phyloP scores from a whole-genome alignment of 1,140 invertebrate species.

The Calliopsis andreniformis region DNA sequence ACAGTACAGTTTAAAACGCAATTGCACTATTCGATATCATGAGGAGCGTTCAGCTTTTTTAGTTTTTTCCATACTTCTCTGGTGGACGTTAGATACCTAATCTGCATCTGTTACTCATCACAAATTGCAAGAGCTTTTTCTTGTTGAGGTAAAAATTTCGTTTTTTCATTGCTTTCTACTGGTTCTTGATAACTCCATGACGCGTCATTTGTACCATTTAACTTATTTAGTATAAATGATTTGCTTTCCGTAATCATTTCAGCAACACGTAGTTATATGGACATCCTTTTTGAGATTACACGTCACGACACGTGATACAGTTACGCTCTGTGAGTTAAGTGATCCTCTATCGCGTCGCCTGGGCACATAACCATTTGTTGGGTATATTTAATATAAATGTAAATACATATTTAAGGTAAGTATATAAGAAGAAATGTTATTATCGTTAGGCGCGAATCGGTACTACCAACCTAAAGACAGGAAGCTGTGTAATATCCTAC shows the following conservation, averaged over 20 bases:
- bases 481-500: too few species aligned
- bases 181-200: slow-evolving; percentile 2
- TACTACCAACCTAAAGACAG: too few species aligned
- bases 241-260: not conserved
- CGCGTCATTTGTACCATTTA: not conserved
- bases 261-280: not conserved
- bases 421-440: too few species aligned
- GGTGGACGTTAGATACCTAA: not conserved
- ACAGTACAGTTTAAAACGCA: not conserved
- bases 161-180: not conserved
- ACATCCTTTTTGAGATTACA: not conserved
- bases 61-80: not conserved
- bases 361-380: too few species aligned
- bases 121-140: not conserved
- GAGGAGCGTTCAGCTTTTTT: not conserved
- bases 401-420: too few species aligned
- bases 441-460: too few species aligned
- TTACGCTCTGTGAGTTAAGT: too few species aligned
- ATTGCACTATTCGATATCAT: not conserved
- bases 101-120: not conserved
- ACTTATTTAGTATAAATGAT: not conserved
- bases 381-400: too few species aligned
- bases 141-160: not conserved
- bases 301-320: too few species aligned
- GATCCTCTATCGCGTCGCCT: too few species aligned